Percentiles rank a stretch among this genome's conserved stretches.
Conservation (phyloP, 2,113 vertebrate genomes). For the Thamnophis sirtalis region DNA sequence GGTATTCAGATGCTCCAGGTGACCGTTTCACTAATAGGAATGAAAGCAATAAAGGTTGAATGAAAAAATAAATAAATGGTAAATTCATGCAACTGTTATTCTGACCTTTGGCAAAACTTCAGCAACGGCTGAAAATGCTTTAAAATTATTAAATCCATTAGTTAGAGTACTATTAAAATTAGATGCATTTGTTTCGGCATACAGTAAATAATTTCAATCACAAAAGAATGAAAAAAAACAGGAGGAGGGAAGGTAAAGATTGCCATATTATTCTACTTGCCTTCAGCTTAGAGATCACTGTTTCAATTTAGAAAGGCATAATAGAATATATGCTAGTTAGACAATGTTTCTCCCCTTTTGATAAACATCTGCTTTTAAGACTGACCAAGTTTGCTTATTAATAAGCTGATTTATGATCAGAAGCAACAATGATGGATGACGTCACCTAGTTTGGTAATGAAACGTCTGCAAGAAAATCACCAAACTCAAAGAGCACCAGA, state of each 20-base stretch:
- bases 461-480: background rate
- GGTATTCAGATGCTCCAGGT: slow-evolving; percentile 79
- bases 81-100: background rate
- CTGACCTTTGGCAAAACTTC: background rate
- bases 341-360: background rate
- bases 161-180: slow-evolving; percentile 4
- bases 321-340: background rate
- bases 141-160: background rate
- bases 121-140: background rate
- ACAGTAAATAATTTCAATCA: background rate
- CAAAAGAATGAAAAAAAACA: background rate
- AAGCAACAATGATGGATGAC: background rate
- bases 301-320: slow-evolving; percentile 39
- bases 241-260: rapidly evolving
- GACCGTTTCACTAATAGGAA: slow-evolving; percentile 66
- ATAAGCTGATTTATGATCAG: background rate
- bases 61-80: background rate
- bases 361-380: background rate
- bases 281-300: slow-evolving; percentile 12
- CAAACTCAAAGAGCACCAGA: background rate
- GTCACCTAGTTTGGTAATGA: background rate
- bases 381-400: background rate
- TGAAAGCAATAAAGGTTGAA: background rate
- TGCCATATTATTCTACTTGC: background rate
- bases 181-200: slow-evolving; percentile 29